These are phyloP conservation scores for Podabrus alpinus DNA, from an alignment of 2,888 invertebrate species.

Conservation along the genomic window DNA sequence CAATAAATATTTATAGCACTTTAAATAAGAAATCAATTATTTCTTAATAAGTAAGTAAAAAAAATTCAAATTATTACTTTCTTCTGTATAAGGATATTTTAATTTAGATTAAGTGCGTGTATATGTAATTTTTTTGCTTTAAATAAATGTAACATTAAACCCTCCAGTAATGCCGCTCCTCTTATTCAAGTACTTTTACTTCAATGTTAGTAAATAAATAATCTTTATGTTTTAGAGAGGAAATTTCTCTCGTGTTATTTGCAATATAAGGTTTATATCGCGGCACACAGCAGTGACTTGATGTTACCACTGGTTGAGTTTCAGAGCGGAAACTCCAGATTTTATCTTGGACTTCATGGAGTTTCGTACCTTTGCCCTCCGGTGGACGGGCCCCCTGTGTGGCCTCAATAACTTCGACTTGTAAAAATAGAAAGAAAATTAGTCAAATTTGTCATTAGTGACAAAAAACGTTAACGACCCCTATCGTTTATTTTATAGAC, in stretches of 20 bases:
- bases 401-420: neutral
- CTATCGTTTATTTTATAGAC: no score
- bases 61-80: slow-evolving; percentile 1
- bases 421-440: neutral
- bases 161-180: slow-evolving; percentile 6
- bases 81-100: slow-evolving; percentile 1
- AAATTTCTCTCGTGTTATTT: slow-evolving; percentile 14
- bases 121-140: neutral
- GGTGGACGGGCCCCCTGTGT: neutral
- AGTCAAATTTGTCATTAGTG: neutral
- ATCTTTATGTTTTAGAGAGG: slow-evolving; percentile 10
- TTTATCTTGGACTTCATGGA: neutral
- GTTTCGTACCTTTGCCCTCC: neutral
- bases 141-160: slow-evolving; percentile 6
- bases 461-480: neutral
- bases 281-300: neutral
- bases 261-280: neutral
- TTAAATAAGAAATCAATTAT: neutral
- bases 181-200: neutral
- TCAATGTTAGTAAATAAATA: neutral
- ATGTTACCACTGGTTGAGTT: neutral
- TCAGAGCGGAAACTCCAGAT: neutral
- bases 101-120: neutral
- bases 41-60: neutral
- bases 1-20: neutral